Conservation (phyloP, 2,797 vertebrate genomes). For the Epinephelus awoara region DNA sequence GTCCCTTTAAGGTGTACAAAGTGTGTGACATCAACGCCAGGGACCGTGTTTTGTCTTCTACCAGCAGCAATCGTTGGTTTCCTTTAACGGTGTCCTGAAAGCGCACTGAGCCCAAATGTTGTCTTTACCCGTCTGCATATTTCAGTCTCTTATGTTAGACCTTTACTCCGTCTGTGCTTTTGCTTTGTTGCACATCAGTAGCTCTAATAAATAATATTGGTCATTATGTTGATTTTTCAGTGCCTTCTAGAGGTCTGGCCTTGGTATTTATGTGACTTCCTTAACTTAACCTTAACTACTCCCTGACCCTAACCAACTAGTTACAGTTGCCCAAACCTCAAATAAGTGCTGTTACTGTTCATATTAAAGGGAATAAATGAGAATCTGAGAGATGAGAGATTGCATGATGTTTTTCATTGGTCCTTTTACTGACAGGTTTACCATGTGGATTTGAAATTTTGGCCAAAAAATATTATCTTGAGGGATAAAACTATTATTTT, state of each 20-base stretch:
- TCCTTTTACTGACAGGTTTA: conserved; percentile 10
- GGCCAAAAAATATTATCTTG: conserved; percentile 15
- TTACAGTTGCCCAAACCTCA: neutral
- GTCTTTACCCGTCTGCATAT: neutral
- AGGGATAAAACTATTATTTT: conserved; percentile 19
- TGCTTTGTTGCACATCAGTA: neutral
- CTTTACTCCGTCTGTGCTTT: conserved; percentile 9
- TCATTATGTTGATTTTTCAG: conserved; percentile 4
- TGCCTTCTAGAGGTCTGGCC: neutral
- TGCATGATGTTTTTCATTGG: neutral
- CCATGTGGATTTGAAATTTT: conserved; percentile 11
- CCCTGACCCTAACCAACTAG: neutral
- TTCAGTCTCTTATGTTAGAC: neutral
- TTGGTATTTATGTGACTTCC: neutral
- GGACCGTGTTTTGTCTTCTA: neutral
- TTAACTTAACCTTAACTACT: neutral
- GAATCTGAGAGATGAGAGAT: neutral
- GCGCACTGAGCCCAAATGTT: neutral
- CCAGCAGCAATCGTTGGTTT: neutral
- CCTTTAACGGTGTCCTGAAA: neutral
- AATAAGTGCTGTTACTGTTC: neutral
- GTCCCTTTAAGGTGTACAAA: too few relatives aligned
- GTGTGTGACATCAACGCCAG: too few relatives aligned
- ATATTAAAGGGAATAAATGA: neutral
- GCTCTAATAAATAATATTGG: neutral